Evolutionary conservation across 2,113 vertebrate species (phyloP).

Genomic region (Manacus vitellinus): DNA sequence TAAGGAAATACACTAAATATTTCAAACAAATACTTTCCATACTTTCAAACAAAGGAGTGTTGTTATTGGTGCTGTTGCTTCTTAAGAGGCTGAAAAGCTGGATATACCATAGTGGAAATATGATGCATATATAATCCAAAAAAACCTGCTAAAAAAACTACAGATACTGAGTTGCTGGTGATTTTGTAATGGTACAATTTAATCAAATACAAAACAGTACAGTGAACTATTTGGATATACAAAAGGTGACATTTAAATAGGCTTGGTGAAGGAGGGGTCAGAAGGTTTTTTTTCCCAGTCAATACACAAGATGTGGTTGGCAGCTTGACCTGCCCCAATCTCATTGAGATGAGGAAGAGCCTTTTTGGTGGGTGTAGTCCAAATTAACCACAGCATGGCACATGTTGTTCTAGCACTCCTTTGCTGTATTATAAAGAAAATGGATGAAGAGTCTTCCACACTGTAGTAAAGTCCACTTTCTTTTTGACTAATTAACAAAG

Average conservation of each 20-base stretch:
- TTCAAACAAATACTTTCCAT: too few relatives aligned
- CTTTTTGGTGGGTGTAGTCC: background rate
- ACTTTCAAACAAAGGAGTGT: background rate
- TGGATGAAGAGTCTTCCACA: background rate
- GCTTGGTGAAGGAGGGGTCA: background rate
- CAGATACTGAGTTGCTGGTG: background rate
- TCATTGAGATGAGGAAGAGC: background rate
- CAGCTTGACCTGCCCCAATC: background rate
- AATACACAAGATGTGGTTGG: background rate
- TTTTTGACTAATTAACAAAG: background rate
- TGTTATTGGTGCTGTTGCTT: background rate
- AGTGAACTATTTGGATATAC: background rate
- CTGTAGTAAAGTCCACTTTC: background rate
- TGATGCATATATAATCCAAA: background rate
- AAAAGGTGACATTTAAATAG: background rate
- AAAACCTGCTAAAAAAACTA: background rate
- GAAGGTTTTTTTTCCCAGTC: background rate
- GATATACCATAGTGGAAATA: background rate
- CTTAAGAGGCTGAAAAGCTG: background rate
- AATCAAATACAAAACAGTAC: conserved; percentile 10
- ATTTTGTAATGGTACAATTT: background rate
- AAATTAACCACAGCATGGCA: background rate
- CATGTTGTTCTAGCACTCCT: background rate
- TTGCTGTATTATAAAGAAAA: background rate
- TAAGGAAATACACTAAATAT: background rate